These are phyloP conservation scores for Phalacrocorax carbo DNA, from an alignment of 2,113 vertebrate species.

Conservation along the genomic window DNA sequence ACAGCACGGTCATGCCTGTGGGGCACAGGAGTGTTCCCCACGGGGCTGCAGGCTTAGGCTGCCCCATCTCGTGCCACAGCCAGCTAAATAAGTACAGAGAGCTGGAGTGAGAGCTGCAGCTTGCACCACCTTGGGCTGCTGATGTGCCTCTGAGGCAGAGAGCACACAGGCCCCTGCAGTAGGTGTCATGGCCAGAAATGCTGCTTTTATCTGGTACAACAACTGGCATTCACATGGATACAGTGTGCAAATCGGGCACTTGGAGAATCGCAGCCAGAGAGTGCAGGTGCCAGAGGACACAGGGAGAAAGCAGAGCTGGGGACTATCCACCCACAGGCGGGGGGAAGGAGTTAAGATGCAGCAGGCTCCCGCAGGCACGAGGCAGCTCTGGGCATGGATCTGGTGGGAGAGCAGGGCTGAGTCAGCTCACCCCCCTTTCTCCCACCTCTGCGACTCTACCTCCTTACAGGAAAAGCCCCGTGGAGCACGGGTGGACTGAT, in stretches of 20 bases:
- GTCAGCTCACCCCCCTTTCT: neutral
- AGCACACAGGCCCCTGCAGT: accelerated
- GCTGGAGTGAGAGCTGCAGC: neutral
- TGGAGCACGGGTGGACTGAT: neutral
- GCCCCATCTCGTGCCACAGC: neutral
- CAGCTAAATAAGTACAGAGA: accelerated
- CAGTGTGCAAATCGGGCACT: neutral
- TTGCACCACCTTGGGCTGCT: accelerated
- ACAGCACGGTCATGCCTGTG: accelerated
- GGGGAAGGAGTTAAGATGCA: neutral
- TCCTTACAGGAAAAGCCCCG: neutral
- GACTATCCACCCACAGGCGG: accelerated
- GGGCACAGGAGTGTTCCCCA: neutral
- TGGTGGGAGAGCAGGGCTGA: neutral
- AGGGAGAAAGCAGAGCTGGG: neutral
- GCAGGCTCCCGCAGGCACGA: neutral
- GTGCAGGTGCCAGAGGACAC: neutral
- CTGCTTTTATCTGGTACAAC: neutral
- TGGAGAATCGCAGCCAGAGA: neutral
- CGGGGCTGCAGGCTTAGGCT: neutral
- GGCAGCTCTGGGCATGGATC: neutral
- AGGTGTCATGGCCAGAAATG: neutral
- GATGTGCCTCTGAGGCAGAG: neutral
- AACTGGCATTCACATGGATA: neutral
- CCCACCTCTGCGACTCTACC: neutral